Base-by-base conservation (phyloP, 2,113 vertebrate species). In the Thymallus thymallus region DNA sequence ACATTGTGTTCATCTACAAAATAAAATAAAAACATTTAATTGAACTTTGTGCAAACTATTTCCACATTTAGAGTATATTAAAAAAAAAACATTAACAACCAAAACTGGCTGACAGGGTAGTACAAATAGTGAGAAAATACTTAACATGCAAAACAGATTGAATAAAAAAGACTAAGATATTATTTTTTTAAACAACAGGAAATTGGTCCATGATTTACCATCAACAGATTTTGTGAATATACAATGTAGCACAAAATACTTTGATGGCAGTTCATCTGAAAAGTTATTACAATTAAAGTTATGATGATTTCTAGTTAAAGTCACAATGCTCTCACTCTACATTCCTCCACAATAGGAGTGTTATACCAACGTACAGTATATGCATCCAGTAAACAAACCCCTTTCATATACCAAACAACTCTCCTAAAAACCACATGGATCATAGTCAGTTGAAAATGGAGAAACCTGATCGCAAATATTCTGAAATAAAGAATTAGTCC, bases 171-270 rank as follows among this genome's bases (percentile, higher is more conserved):
- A 72, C 30, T 61, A 63, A 77, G 35, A 41, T 41, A 41, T 41
- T 41, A 41, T 41, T 29, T 29, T 29, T 16, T 1, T 20, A 4
- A 20, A 2, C 0, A 29, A 35, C 16, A 29, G 55, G 30, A 60
- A 68, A 62, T 58, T 68, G 64, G 51, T 71, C 69, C 26, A 70
- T 58, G 69, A 71, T 71, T 71, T 71, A 60, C 69, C 69, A 14
- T 68, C 46, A 16, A 30, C 26, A 29, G 13, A 62, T 62, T 30
- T 29, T 29, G 62, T 16, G 16, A 32, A 35, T n/a, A 32, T 32
- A 32, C 1, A 7, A 35, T 66, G 13, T 35, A 32, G 29, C 13
- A 4, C 62, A 64, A 60, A 60, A 65, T 20, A 70, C 61, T 60
- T 35, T 3, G 9, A 71, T 71, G 69, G 29, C 35, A 41, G n/a